Evolutionary conservation across 2,113 vertebrate genomes (phyloP).

Genomic region (Catharus bicknelli): DNA sequence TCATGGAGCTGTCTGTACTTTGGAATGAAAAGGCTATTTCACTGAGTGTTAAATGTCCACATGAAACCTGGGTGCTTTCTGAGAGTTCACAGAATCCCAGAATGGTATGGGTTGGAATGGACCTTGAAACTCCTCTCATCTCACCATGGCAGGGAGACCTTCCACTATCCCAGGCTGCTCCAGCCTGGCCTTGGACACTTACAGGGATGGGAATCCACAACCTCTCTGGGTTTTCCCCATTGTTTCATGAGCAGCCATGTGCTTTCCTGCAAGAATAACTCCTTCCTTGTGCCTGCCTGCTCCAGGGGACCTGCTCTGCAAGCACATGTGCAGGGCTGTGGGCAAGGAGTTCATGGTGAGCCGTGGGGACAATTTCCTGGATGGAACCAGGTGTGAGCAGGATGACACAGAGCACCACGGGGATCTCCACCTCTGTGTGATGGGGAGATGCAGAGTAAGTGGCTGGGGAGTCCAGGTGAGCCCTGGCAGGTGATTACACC

Average conservation of each 20-base stretch:
- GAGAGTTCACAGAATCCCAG: background rate
- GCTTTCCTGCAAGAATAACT: background rate
- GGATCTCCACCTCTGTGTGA: conserved; percentile 78
- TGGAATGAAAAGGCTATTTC: background rate
- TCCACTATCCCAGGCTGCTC: background rate
- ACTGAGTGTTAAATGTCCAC: background rate
- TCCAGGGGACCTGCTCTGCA: conserved; percentile 86
- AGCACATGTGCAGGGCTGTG: conserved; percentile 83
- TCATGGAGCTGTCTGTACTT: background rate
- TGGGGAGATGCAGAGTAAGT: conserved; percentile 86
- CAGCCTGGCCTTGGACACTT: background rate
- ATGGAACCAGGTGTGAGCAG: conserved; percentile 90
- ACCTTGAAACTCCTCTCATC: background rate
- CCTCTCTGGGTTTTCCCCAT: background rate
- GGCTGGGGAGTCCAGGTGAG: background rate
- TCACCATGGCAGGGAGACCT: background rate
- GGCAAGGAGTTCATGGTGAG: conserved; percentile 86
- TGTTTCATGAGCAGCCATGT: background rate
- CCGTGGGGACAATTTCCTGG: conserved; percentile 83
- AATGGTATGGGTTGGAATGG: background rate
- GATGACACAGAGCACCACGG: conserved; percentile 21
- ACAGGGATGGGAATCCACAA: background rate
- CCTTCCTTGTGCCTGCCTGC: background rate
- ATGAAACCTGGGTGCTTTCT: background rate
- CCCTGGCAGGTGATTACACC: background rate